Evolutionary conservation across 1,140 invertebrate species (phyloP), one percentile per base, ranked within the genome.

Genomic region (Leguminivora glycinivorella): DNA sequence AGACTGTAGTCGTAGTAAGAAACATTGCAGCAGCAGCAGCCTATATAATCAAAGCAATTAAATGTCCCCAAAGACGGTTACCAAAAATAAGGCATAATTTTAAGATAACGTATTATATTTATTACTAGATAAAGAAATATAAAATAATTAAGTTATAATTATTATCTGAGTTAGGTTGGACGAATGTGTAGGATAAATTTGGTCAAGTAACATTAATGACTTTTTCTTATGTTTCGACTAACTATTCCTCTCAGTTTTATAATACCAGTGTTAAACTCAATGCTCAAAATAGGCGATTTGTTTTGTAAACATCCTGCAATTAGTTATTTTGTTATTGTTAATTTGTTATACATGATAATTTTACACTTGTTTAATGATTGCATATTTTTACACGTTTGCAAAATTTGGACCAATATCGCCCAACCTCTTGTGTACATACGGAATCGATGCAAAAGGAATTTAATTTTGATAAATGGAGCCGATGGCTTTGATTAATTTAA

Each of bases 371-470:
- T 40, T 68, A 68, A 67, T 17, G 2, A 43, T 22, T 24, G 24
- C 67, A 68, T 22, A 2, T 1, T 43, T 67, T 2, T 26, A 26
- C 29, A 83, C 81, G 56, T 29, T 29, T 4, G n/a, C 38, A 52
- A 70, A 66, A 60, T 52, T 67, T 52, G 52, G 40, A 71, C 66
- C 52, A 71, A 71, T 40, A 22, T 67, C 43, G 29, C 24, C 31
- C n/a, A 66, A 71, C 67, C 60, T 43, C 19, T 19, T 71, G 63
- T 71, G 70, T 71, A 71, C 5, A 71, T 71, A 81, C 56, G 67
- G 76, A 77, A 70, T 81, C 79, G 83, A 87, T 84, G 84, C 81
- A 75, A 82, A 84, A 78, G 78, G 82, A 86, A 86, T 87, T 86
- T 87, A 84, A 83, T 83, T 83, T 79, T 76, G 70, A 79, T 71